Conservation (phyloP, 2,888 invertebrate species). For the Aelia acuminata region DNA sequence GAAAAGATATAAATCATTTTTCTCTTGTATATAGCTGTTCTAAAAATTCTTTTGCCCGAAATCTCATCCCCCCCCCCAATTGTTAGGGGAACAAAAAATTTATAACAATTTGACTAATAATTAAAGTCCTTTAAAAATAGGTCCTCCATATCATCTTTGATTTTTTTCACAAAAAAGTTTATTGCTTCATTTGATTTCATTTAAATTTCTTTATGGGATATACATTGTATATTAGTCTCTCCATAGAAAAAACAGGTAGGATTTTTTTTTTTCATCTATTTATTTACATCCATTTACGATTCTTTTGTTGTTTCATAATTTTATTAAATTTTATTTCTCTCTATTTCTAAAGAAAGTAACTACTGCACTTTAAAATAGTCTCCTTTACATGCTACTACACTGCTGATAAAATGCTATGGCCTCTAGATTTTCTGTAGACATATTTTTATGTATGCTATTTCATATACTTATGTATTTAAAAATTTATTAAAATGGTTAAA, state of each 20-base stretch:
- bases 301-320: not conserved
- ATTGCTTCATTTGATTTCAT: not conserved
- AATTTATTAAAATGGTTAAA: not conserved
- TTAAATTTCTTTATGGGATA: conserved; percentile 3
- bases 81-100: too few relatives aligned
- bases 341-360: not conserved
- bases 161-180: not conserved
- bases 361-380: conserved; percentile 53
- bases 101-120: not conserved
- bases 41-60: too few relatives aligned
- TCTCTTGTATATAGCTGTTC: too few relatives aligned
- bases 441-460: conserved; percentile 47
- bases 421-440: conserved; percentile 56
- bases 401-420: conserved; percentile 53
- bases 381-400: conserved; percentile 55
- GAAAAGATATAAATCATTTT: too few relatives aligned
- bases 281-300: not conserved
- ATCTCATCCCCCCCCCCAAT: too few relatives aligned
- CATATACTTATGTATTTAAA: conserved; percentile 33
- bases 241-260: conserved; percentile 9
- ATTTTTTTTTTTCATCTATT: conserved; percentile 15
- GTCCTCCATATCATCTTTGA: not conserved
- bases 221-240: conserved; percentile 21
- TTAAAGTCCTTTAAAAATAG: not conserved
- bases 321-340: not conserved